A percentile compares a stretch with the other conserved stretches of the same genome.
Conservation (phyloP, 2,797 vertebrate genomes). For the Mormyrus hasselquistii region DNA sequence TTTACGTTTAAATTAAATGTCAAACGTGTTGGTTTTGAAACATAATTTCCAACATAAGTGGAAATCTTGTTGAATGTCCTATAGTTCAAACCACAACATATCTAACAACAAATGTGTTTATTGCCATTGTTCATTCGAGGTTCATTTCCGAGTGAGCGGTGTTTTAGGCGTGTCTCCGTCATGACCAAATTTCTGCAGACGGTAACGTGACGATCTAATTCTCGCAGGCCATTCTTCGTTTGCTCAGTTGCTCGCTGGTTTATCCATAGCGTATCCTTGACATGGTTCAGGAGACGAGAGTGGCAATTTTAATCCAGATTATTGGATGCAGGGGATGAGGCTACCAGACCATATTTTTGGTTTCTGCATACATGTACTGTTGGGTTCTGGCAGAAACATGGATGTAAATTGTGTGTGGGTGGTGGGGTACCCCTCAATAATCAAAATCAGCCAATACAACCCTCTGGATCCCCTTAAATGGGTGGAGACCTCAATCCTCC, state of each 20-base stretch:
- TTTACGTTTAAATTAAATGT: background rate
- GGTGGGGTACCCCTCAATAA: background rate
- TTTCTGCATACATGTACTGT: background rate
- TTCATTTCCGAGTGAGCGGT: background rate
- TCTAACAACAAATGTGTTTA: background rate
- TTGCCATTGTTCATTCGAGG: background rate
- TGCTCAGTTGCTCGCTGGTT: background rate
- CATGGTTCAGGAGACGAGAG: background rate
- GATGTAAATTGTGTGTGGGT: background rate
- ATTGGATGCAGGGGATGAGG: background rate
- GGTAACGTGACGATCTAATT: background rate
- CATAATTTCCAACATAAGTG: background rate
- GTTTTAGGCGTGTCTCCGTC: background rate
- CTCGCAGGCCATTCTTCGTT: background rate
- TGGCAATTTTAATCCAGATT: background rate
- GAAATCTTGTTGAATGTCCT: background rate
- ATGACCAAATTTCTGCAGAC: background rate
- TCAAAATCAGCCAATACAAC: background rate
- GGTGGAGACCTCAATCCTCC: background rate
- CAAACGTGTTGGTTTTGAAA: background rate
- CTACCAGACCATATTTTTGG: background rate
- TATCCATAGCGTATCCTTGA: background rate
- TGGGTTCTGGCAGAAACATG: background rate
- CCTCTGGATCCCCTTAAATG: background rate
- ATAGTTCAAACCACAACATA: slow-evolving; percentile 1